Evolutionary conservation across 2,888 invertebrate species (phyloP).

Genomic region (Pediacus dermestoides): DNA sequence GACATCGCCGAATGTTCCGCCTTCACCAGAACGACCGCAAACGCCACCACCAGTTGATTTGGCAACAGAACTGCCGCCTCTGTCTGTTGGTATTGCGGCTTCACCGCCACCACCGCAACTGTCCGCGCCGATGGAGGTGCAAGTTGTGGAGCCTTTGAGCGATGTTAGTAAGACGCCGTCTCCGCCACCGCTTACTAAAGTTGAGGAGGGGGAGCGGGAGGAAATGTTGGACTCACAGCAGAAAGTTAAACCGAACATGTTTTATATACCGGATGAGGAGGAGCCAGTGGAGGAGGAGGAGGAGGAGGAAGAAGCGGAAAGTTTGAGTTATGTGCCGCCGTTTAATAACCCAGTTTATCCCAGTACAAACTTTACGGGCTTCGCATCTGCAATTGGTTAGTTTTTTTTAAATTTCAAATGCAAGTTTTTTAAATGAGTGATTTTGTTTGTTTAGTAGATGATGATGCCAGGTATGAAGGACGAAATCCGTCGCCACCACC

Average conservation of each 20-base stretch:
- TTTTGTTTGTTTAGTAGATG: conserved; percentile 38
- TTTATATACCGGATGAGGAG: conserved; percentile 47
- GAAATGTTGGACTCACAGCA: conserved; percentile 9
- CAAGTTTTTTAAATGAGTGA: background rate
- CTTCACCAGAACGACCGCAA: conserved; percentile 5
- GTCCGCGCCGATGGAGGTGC: no score
- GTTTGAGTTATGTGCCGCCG: conserved; percentile 47
- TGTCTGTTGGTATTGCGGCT: conserved; percentile 8
- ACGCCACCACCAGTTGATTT: conserved; percentile 2
- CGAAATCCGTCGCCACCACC: conserved; percentile 50
- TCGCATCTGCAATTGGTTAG: conserved; percentile 38
- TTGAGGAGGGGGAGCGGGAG: conserved; percentile 16
- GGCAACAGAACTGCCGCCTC: conserved; percentile 8
- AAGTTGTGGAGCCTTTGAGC: no score
- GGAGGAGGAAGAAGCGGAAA: conserved; percentile 31
- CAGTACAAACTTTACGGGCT: conserved; percentile 45
- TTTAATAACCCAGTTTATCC: conserved; percentile 51
- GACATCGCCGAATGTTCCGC: conserved; percentile 6
- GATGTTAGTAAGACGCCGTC: no score
- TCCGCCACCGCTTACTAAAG: conserved; percentile 7
- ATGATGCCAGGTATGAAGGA: conserved; percentile 48
- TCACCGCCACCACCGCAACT: conserved; percentile 8
- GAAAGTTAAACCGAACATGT: conserved; percentile 34
- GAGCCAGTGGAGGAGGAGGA: conserved; percentile 26
- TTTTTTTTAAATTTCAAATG: conserved; percentile 8